These are phyloP conservation scores for Apodemus agrarius DNA, from an alignment of 2,797 vertebrate species.

Conservation along the genomic window DNA sequence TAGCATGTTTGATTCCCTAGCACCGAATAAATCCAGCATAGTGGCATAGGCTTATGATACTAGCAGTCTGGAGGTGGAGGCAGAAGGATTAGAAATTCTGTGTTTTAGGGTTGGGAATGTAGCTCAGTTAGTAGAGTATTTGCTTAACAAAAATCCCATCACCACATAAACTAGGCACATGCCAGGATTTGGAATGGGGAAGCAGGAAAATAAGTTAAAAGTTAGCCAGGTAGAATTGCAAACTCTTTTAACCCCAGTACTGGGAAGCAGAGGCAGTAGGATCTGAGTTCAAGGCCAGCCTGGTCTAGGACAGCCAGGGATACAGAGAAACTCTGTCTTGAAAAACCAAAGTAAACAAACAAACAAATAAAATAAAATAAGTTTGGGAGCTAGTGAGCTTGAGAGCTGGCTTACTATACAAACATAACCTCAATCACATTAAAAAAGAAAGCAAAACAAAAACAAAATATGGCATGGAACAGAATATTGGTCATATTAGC, in stretches of 20 bases:
- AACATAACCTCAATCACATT: neutral
- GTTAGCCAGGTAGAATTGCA: neutral
- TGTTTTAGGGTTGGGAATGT: neutral
- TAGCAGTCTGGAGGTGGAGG: neutral
- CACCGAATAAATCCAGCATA: neutral
- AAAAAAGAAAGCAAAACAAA: neutral
- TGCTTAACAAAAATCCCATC: neutral
- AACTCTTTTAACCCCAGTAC: neutral
- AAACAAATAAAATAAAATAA: neutral
- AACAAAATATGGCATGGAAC: neutral
- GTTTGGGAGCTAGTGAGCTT: neutral
- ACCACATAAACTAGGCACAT: neutral
- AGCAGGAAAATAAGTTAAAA: neutral
- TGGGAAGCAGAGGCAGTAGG: neutral
- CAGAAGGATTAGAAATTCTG: neutral
- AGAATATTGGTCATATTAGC: neutral
- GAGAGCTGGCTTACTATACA: neutral
- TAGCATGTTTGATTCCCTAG: neutral
- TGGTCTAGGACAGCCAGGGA: neutral
- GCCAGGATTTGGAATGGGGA: neutral
- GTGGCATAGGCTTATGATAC: neutral
- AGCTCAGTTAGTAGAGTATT: neutral
- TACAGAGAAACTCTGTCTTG: neutral
- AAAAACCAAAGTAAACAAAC: neutral
- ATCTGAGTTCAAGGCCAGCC: neutral